Evolutionary conservation across 2,113 vertebrate genomes (phyloP), one percentile per base, ranked within the genome.

Genomic region (Oncorhynchus clarkii): DNA sequence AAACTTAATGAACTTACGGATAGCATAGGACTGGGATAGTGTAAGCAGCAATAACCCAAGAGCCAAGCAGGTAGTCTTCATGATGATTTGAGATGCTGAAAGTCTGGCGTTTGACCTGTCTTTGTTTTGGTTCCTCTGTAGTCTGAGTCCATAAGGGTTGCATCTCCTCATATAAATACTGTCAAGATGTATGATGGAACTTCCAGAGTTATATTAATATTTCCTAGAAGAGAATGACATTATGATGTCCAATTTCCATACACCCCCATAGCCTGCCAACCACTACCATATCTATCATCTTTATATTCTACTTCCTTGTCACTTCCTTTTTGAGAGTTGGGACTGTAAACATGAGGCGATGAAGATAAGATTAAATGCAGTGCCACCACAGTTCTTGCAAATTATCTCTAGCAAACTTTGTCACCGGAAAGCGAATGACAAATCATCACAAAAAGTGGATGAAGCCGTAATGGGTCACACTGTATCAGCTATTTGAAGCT

Each of bases 1-100:
- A 57, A 57, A 57, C 54, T 20, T 20, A 57, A 57, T 57, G 16
- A 57, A 71, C 86, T 88, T 59, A 88, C 84, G 72, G 0, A 67
- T 39, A 70, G 80, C 76, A 1, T 74, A 0, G 20, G 67, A 74
- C 82, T 76, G 82, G 76, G 62, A 74, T 70, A 16, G 24, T 48
- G 48, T 20, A 12, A 71, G 70, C 2, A 71, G n/a, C 76, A 71
- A 16, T 74, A 86, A 72, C 12, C 73, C 76, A 68, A 88, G 62
- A 62, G 64, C 13, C 1, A 85, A 49, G 72, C 70, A 76, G n/a
- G 81, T 18, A 62, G 70, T 78, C 78, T 81, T 88, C 87, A 88
- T 88, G 78, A 73, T 79, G 76, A 8, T 11, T 39, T 67, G 66
- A 57, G 65, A 29, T 67, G 27, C 14, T 1, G 54, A 34, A 57